Evolutionary conservation across 2,113 vertebrate species (phyloP), one percentile per base, ranked within the genome.

Genomic region (Mirza zaza): DNA sequence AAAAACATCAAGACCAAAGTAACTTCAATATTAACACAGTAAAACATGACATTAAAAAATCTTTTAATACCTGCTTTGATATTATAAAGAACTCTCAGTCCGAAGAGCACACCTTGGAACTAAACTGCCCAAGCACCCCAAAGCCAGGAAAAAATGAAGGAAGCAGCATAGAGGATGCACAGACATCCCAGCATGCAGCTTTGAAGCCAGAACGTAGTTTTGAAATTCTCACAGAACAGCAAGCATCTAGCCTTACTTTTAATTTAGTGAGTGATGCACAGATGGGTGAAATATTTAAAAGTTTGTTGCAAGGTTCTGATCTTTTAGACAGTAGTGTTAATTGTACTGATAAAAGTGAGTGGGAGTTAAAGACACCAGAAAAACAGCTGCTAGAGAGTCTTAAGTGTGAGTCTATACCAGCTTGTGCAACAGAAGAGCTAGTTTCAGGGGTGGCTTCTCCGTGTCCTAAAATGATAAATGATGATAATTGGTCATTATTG

Each of bases 241-340:
- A 99, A 90, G 98, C 99, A 0, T 99, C 99, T 87, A 99, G 99
- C 97, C 98, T 99, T 68, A 99, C 99, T 0, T 99, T 99, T 97
- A 99, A 99, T 98, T 98, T 99, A 88, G 99, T 99, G 3, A 99
- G 99, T 85, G 99, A 99, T 98, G 99, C 99, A 95, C 99, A 99
- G 83, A 99, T 99, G 99, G 99, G 99, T 90, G 99, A 99, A 90
- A 99, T 99, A 97, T 99, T 99, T 98, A 99, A 99, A 98, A 99
- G 99, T 97, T 99, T 99, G 50, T 97, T 99, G 95, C 99, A 99
- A 96, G 99, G 99, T n/a, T 99, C 99, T 6, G 99, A 99, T 98
- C 98, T 99, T 84, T 97, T 99, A 67, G 99, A 99, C 68, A 98
- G 93, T 94, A 98, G 96, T 18, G 95, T 97, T 87, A 97, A 98